Conservation (phyloP, 2,888 invertebrate genomes). For the Lycia hirtaria region DNA sequence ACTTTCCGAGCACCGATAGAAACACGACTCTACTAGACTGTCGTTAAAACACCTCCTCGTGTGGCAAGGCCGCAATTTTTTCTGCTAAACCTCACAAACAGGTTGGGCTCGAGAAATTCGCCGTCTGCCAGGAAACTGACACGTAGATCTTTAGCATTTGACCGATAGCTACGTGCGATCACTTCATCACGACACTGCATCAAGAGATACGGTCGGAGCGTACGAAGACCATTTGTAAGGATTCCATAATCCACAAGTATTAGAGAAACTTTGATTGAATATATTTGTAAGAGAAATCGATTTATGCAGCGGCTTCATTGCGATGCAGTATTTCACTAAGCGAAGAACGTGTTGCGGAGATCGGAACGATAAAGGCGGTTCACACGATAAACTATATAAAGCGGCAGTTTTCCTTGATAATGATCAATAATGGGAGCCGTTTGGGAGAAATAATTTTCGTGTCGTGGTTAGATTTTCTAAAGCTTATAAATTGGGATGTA, state of each 20-base stretch:
- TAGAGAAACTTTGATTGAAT: constrained; percentile 38
- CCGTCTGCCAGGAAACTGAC: constrained; percentile 66
- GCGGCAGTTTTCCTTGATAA: constrained; percentile 25
- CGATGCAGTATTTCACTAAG: constrained; percentile 27
- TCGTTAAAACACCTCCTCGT: constrained; percentile 57
- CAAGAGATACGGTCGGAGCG: constrained; percentile 31
- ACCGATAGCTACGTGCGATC: constrained; percentile 56
- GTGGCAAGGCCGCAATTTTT: constrained; percentile 55
- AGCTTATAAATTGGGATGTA: constrained; percentile 2
- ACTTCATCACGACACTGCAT: constrained; percentile 42
- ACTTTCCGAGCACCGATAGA: constrained; percentile 64
- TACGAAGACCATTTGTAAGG: constrained; percentile 39
- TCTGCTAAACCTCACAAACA: constrained; percentile 58
- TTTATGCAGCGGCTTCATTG: constrained; percentile 25
- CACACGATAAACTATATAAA: constrained; percentile 26
- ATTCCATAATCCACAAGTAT: constrained; percentile 37
- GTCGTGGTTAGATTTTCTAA: not conserved
- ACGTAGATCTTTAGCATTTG: constrained; percentile 58
- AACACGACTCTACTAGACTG: constrained; percentile 54
- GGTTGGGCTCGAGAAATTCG: constrained; percentile 74
- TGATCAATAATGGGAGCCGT: constrained; percentile 12
- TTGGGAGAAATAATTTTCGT: constrained; percentile 18
- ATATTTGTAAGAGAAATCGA: constrained; percentile 40
- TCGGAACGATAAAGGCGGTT: constrained; percentile 26
- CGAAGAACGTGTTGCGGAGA: constrained; percentile 27